Percentiles rank a stretch among this genome's conserved stretches.
Conservation (phyloP, 2,888 invertebrate genomes). For the Xiphydria camelus region DNA sequence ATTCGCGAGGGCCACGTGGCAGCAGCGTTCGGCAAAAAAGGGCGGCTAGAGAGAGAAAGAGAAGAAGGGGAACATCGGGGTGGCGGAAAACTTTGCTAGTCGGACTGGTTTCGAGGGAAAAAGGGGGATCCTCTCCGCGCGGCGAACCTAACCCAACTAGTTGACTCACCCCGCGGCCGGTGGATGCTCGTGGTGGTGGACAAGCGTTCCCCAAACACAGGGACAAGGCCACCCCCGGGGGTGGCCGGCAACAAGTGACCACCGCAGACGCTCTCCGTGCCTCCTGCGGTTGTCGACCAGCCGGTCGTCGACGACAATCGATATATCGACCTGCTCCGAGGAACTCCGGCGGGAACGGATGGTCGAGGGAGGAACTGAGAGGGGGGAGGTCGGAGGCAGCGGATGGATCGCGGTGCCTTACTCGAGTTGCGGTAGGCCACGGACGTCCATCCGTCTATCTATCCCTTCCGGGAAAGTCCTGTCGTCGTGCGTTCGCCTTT, state of each 20-base stretch:
- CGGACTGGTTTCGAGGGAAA: background rate
- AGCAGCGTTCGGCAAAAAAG: too few relatives aligned
- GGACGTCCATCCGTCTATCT: slow-evolving; percentile 38
- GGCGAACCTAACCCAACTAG: background rate
- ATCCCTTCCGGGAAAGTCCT: background rate
- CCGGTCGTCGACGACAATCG: slow-evolving; percentile 42
- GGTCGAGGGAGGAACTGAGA: slow-evolving; percentile 9
- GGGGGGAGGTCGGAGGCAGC: slow-evolving; percentile 15
- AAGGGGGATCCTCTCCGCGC: background rate
- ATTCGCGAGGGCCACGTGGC: too few relatives aligned
- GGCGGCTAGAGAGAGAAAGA: background rate
- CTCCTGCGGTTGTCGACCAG: slow-evolving; percentile 44
- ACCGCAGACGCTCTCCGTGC: slow-evolving; percentile 16
- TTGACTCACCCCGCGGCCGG: background rate
- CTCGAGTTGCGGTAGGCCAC: slow-evolving; percentile 51
- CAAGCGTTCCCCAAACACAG: slow-evolving; percentile 43
- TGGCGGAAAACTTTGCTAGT: background rate
- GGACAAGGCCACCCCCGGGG: slow-evolving; percentile 40
- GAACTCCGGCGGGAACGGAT: background rate
- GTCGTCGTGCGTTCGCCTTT: too few relatives aligned
- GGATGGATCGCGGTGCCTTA: slow-evolving; percentile 15
- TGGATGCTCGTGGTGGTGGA: slow-evolving; percentile 12
- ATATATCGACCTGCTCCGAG: slow-evolving; percentile 19
- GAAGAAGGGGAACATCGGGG: background rate
- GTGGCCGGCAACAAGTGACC: slow-evolving; percentile 44